phyloP scores from a whole-genome alignment of 2,888 invertebrate species.

The Tromatobia lineatoria region DNA sequence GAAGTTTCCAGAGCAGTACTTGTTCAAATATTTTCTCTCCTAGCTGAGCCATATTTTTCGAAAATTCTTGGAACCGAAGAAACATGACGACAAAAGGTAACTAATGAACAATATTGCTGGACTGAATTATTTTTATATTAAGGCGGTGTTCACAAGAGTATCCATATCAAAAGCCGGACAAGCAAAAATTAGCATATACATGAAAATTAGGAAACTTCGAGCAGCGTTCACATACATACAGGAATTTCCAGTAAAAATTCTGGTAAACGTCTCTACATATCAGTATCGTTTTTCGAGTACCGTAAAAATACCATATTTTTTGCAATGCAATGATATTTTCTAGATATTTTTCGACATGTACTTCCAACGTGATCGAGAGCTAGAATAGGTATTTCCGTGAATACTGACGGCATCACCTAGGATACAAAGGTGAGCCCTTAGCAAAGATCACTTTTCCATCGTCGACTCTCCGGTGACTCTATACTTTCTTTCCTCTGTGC shows the following conservation, averaged over 20 bases:
- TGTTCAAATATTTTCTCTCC: background rate
- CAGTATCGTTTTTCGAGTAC: too few species aligned
- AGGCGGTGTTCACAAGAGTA: background rate
- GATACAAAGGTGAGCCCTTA: background rate
- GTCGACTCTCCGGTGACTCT: background rate
- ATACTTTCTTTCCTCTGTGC: background rate
- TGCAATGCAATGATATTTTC: too few species aligned
- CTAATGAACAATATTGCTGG: too few species aligned
- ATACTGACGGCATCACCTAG: background rate
- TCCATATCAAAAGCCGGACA: too few species aligned
- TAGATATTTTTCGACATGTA: background rate
- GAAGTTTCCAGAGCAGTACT: background rate
- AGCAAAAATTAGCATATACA: too few species aligned
- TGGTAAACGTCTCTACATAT: too few species aligned
- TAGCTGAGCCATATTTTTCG: background rate
- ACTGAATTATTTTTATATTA: background rate
- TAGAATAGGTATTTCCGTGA: background rate
- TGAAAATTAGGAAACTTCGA: too few species aligned
- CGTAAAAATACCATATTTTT: too few species aligned
- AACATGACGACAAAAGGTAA: background rate
- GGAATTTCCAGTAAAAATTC: too few species aligned
- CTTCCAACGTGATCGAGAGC: background rate
- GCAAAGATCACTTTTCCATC: background rate
- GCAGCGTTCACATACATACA: too few species aligned
- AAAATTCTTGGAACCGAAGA: background rate